Conservation (phyloP, 2,888 invertebrate species). For the Amaurobius ferox region DNA sequence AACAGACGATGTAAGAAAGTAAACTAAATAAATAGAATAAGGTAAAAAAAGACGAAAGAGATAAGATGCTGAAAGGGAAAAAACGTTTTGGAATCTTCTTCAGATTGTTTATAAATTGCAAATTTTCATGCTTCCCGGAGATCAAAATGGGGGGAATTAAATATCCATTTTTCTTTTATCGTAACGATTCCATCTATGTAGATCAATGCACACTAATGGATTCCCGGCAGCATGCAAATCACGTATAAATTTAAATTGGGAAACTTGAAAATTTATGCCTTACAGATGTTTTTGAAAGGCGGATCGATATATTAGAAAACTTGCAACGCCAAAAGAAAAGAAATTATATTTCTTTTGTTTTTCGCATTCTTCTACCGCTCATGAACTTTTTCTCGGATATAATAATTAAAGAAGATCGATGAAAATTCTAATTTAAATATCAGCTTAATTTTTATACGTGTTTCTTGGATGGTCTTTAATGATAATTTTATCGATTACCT, state of each 20-base stretch:
- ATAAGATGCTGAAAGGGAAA: constrained; percentile 8
- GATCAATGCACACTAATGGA: constrained; percentile 49
- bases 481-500: background rate
- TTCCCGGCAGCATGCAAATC: constrained; percentile 40
- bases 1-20: too few species aligned
- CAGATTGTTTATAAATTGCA: constrained; percentile 66
- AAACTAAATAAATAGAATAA: too few species aligned
- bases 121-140: constrained; percentile 59
- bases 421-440: constrained; percentile 12
- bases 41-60: constrained; percentile 20
- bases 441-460: background rate
- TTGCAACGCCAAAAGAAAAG: background rate
- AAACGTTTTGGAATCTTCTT: background rate
- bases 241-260: constrained; percentile 66
- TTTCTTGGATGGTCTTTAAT: background rate
- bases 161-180: constrained; percentile 52
- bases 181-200: background rate
- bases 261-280: constrained; percentile 64
- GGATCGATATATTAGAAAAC: constrained; percentile 15
- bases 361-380: background rate
- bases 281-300: constrained; percentile 63
- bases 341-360: background rate
- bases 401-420: background rate
- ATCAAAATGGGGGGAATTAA: constrained; percentile 56
- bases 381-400: background rate